Evolutionary conservation across 2,888 invertebrate genomes (phyloP), one percentile per base, ranked within the genome.

Genomic region (Agrilus biguttatus): DNA sequence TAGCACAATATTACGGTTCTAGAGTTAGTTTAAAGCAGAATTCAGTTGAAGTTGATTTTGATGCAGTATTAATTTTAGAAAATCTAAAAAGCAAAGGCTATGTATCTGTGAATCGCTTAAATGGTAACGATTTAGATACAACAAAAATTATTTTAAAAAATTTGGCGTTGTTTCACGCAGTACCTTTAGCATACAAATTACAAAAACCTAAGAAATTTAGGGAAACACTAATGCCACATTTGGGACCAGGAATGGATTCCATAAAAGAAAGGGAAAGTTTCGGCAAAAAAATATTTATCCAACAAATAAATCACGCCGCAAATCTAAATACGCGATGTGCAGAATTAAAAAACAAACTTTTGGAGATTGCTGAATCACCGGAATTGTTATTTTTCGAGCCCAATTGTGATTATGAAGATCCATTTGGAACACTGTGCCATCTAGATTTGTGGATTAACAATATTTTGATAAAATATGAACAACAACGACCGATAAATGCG

Each of bases 401-500:
- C 8, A 28, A 28, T 28, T 28, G 28, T 28, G 28, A 28, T 28
- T 28, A 3, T 28, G 60, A 4, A 2, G 70, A 70, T 36, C 67
- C 68, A 0, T 77, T 70, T 60, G 66, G 65, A 1, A 69, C 73
- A 0, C 61, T 75, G 12, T 61, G 65, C 2, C 77, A 77, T 47
- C 59, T 63, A 3, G 77, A 77, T 54, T 61, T 72, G 39, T 77
- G 76, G 77, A 68, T 71, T n/a, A 76, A 75, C 52, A 77, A 77
- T 49, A 61, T 74, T 5, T 67, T 77, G 66, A 58, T 74, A 14
- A 67, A 66, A 51, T 28, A 28, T 28, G 28, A 28, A 28, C 2
- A 28, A 10, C 8, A 10, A 28, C 7, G 4, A 28, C 28, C 28
- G 10, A 5, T 28, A 28, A 28, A 28, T 28, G 28, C 28, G 28